A percentile compares a stretch with the other conserved stretches of the same genome.
phyloP scores from a whole-genome alignment of 2,113 vertebrate species.

The Spermophilus dauricus region DNA sequence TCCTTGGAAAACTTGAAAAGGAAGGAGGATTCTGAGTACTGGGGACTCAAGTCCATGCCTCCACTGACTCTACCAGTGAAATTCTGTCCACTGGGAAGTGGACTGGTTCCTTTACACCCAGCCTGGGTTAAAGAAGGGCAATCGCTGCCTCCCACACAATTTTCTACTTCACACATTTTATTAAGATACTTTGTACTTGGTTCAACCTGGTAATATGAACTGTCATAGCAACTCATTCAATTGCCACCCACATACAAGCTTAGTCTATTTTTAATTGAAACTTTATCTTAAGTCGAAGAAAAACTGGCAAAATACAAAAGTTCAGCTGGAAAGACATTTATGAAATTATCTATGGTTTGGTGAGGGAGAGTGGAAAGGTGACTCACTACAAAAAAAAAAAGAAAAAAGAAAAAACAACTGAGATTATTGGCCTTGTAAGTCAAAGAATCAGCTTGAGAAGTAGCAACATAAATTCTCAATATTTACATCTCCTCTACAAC shows the following conservation, averaged over 20 bases:
- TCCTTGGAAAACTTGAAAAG: neutral
- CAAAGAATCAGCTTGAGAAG: neutral
- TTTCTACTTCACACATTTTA: constrained; percentile 59
- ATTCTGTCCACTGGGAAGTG: neutral
- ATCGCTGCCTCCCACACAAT: constrained; percentile 33
- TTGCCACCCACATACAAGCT: constrained; percentile 73
- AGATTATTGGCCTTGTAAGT: constrained; percentile 11
- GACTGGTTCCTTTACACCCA: neutral
- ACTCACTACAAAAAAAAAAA: constrained; percentile 78
- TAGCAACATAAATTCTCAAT: constrained; percentile 43
- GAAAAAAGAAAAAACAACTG: constrained; percentile 75
- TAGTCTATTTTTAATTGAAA: constrained; percentile 84
- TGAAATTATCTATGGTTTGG: constrained; percentile 80
- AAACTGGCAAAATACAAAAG: constrained; percentile 70
- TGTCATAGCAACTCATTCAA: constrained; percentile 80
- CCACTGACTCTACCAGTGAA: neutral
- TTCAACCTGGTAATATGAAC: constrained; percentile 73
- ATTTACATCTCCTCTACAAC: neutral
- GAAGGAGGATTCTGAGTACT: neutral
- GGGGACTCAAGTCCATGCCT: neutral
- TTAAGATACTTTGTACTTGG: constrained; percentile 70
- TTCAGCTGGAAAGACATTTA: constrained; percentile 78
- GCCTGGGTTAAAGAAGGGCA: neutral
- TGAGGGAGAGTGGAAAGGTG: constrained; percentile 54
- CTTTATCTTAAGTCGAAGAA: constrained; percentile 74